Conservation (phyloP, 2,113 vertebrate species). For the Castor canadensis region DNA sequence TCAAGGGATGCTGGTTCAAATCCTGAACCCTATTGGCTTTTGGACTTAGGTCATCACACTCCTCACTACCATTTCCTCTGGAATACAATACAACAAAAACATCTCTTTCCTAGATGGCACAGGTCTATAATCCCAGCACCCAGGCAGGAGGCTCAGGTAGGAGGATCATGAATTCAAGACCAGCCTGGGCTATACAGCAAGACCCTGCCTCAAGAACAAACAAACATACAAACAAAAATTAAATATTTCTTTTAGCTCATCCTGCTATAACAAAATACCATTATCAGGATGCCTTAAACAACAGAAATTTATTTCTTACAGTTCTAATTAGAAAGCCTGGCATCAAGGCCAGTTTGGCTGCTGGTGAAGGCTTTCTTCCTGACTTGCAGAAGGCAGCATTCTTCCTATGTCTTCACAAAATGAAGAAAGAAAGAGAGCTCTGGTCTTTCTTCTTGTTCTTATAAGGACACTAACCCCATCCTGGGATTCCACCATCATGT, state of each 20-base stretch:
- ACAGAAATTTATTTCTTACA: neutral
- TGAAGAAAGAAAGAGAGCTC: neutral
- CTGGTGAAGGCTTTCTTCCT: neutral
- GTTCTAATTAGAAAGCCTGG: neutral
- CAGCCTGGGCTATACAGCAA: too few relatives aligned
- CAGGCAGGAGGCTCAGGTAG: too few relatives aligned
- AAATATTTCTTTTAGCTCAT: neutral
- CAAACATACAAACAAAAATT: neutral
- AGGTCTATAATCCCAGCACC: neutral
- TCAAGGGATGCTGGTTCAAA: neutral
- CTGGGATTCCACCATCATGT: neutral
- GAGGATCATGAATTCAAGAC: too few relatives aligned
- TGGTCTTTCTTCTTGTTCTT: neutral
- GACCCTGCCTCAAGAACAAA: too few relatives aligned
- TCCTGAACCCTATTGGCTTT: neutral
- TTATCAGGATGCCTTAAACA: neutral
- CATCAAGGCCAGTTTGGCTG: neutral
- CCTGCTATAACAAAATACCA: neutral
- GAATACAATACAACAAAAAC: neutral
- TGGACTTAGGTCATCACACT: neutral
- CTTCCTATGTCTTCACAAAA: neutral
- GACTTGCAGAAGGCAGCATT: neutral
- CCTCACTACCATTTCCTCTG: neutral
- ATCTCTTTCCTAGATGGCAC: neutral
- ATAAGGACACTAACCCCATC: neutral